Conservation (phyloP, 2,113 vertebrate genomes). For the Zosterops pallidus region DNA sequence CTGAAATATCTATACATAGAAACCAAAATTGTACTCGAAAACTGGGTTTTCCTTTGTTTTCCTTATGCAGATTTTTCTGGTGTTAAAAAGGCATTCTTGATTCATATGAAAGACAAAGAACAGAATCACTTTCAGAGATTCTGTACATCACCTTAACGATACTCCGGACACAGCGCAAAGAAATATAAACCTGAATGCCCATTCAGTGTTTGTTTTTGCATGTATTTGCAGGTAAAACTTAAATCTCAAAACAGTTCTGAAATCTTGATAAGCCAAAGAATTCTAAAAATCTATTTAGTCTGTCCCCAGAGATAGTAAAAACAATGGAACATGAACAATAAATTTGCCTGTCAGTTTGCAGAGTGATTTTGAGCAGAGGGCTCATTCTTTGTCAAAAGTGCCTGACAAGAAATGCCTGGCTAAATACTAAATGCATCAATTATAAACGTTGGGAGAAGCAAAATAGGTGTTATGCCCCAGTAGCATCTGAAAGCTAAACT, state of each 20-base stretch:
- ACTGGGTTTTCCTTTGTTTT: not conserved
- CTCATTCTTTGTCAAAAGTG: not conserved
- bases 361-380: not conserved
- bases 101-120: not conserved
- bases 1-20: not conserved
- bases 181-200: not conserved
- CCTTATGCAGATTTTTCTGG: not conserved
- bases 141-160: not conserved
- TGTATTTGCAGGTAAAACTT: not conserved
- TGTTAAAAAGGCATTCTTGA: not conserved
- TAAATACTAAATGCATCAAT: not conserved
- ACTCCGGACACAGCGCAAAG: rapidly evolving
- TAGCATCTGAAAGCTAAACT: not conserved
- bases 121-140: not conserved
- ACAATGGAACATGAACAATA: not conserved
- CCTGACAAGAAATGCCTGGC: not conserved
- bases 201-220: not conserved
- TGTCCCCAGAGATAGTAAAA: not conserved
- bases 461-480: not conserved
- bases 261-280: not conserved
- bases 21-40: not conserved
- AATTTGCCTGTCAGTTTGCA: not conserved
- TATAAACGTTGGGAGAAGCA: not conserved
- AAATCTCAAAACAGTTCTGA: not conserved
- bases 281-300: not conserved